A percentile compares a stretch with the other conserved stretches of the same genome.
Conservation (phyloP, 1,140 invertebrate genomes). For the Zaprionus inermis region DNA sequence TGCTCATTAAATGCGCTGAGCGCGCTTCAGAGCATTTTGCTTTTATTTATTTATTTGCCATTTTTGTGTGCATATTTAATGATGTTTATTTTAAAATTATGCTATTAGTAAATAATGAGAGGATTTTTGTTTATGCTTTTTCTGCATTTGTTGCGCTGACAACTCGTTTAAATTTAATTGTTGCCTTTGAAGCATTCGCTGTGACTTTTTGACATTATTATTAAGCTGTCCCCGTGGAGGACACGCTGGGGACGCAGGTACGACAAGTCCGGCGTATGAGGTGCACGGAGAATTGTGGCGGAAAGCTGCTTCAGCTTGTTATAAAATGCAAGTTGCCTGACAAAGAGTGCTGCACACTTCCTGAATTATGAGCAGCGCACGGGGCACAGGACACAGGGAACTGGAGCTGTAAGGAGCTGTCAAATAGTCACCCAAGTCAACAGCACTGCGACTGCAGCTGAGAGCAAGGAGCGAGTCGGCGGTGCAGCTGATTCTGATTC, state of each 20-base stretch:
- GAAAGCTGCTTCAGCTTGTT: constrained; percentile 53
- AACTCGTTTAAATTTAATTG: constrained; percentile 35
- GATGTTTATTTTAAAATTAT: constrained; percentile 48
- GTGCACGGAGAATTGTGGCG: constrained; percentile 20
- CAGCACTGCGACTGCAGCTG: neutral
- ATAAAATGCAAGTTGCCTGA: constrained; percentile 67
- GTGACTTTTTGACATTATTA: constrained; percentile 63
- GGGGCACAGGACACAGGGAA: neutral
- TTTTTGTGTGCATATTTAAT: constrained; percentile 38
- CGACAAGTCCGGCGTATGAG: neutral
- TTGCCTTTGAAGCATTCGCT: neutral
- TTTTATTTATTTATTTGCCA: constrained; percentile 3
- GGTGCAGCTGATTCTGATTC: constrained; percentile 62
- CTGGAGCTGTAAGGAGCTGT: constrained; percentile 22
- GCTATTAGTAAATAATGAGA: constrained; percentile 40
- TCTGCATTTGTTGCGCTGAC: neutral
- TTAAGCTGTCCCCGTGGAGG: constrained; percentile 55
- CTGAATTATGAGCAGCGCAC: constrained; percentile 72
- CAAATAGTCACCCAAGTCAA: constrained; percentile 18
- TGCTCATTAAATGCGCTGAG: constrained; percentile 55
- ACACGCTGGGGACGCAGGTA: neutral
- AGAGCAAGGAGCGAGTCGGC: neutral
- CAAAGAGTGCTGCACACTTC: constrained; percentile 70
- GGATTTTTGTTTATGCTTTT: constrained; percentile 8
- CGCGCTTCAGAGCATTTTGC: constrained; percentile 4